Percentiles rank a stretch among this genome's conserved stretches.
These are phyloP conservation scores for Melanargia galathea DNA, from an alignment of 2,888 invertebrate genomes.

Conservation along the genomic window DNA sequence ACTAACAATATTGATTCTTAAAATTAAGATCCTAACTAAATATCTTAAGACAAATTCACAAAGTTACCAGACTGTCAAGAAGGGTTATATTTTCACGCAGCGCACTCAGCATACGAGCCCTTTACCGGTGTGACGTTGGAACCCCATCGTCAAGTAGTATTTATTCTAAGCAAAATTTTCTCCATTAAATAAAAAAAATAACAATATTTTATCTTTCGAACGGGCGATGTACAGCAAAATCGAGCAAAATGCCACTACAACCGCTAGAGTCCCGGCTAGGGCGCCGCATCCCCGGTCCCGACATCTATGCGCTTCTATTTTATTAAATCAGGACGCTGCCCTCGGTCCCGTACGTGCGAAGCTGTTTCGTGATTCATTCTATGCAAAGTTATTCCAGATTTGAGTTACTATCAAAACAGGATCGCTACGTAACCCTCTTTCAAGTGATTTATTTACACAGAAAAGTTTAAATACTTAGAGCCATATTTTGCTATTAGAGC, in stretches of 20 bases:
- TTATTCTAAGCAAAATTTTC: no score
- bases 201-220: not conserved
- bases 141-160: no score
- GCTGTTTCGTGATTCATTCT: constrained; percentile 70
- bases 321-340: constrained; percentile 72
- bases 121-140: no score
- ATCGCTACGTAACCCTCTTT: constrained; percentile 32
- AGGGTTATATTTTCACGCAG: no score
- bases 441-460: constrained; percentile 17
- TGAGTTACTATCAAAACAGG: constrained; percentile 58
- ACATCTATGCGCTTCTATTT: constrained; percentile 64
- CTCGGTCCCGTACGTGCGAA: constrained; percentile 59
- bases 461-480: constrained; percentile 1
- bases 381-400: constrained; percentile 75
- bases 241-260: constrained; percentile 46
- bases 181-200: not conserved
- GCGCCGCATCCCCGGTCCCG: constrained; percentile 46
- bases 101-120: no score
- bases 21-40: no score
- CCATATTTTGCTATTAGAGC: no score
- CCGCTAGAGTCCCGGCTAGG: constrained; percentile 47
- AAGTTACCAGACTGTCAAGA: no score
- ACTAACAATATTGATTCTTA: no score
- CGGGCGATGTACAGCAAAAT: constrained; percentile 53
- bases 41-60: no score